These are phyloP conservation scores for Mus pahari DNA, from an alignment of 2,113 vertebrate species.

Conservation along the genomic window DNA sequence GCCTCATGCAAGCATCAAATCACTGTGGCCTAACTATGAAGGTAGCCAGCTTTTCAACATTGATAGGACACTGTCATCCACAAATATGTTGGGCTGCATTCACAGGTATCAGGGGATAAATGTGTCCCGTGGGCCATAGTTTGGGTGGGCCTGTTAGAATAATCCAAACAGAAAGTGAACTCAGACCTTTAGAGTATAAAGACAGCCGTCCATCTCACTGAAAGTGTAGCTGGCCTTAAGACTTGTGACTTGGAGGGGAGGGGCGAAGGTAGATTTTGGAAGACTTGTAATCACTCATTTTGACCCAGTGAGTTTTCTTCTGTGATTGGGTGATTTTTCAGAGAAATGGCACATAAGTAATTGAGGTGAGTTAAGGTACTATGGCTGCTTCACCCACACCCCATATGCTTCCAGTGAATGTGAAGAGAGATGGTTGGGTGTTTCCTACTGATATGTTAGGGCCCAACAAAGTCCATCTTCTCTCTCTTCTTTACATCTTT, in stretches of 20 bases:
- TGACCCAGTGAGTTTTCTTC: constrained; percentile 24
- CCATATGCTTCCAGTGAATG: not conserved
- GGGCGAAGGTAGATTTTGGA: not conserved
- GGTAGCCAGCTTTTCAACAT: not conserved
- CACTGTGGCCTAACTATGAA: not conserved
- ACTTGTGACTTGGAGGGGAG: not conserved
- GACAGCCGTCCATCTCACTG: not conserved
- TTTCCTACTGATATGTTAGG: not conserved
- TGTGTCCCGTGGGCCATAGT: not conserved
- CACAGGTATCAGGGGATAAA: not conserved
- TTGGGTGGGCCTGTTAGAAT: constrained; percentile 13
- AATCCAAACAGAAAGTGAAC: not conserved
- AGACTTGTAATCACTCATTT: not conserved
- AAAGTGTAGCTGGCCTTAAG: constrained; percentile 7
- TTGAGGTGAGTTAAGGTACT: not conserved
- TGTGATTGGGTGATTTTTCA: constrained; percentile 2
- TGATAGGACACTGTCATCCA: not conserved
- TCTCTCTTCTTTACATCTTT: constrained; percentile 19
- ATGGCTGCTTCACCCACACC: not conserved
- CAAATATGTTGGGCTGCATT: not conserved
- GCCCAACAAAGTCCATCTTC: not conserved
- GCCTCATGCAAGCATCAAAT: not conserved
- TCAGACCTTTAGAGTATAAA: not conserved
- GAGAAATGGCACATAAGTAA: not conserved
- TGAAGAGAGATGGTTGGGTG: not conserved